Evolutionary conservation across 2,113 vertebrate species (phyloP).

Genomic region (Bothrops jararaca): DNA sequence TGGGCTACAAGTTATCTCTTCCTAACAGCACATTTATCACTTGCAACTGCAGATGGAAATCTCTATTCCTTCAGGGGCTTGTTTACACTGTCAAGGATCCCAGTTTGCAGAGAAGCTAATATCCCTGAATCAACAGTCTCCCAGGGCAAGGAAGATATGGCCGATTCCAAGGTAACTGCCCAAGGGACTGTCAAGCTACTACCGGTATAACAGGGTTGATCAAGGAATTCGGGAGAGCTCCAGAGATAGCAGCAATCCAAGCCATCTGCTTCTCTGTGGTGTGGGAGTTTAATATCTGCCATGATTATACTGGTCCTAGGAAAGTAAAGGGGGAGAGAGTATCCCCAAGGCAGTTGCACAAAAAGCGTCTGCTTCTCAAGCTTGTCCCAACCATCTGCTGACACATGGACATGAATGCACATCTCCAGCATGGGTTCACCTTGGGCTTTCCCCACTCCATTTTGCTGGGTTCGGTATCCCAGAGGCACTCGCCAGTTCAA

Average conservation of each 20-base stretch:
- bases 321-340: neutral
- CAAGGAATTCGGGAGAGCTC: neutral
- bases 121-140: slow-evolving; percentile 16
- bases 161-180: slow-evolving; percentile 2
- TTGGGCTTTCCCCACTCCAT: fast-evolving
- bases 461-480: fast-evolving
- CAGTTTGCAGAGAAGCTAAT: slow-evolving; percentile 4
- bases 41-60: slow-evolving; percentile 29
- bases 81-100: slow-evolving; percentile 15
- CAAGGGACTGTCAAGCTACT: neutral
- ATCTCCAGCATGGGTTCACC: neutral
- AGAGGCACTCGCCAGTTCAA: fast-evolving
- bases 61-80: slow-evolving; percentile 9
- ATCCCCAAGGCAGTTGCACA: neutral
- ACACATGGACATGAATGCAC: fast-evolving
- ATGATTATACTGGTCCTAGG: neutral
- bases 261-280: neutral
- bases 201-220: neutral
- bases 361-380: neutral
- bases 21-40: slow-evolving; percentile 54
- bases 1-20: slow-evolving; percentile 38
- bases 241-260: neutral
- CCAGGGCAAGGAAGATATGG: neutral
- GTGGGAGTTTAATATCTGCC: neutral
- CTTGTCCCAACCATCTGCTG: neutral